phyloP scores from a whole-genome alignment of 1,140 invertebrate genomes.

The Vanessa atalanta region DNA sequence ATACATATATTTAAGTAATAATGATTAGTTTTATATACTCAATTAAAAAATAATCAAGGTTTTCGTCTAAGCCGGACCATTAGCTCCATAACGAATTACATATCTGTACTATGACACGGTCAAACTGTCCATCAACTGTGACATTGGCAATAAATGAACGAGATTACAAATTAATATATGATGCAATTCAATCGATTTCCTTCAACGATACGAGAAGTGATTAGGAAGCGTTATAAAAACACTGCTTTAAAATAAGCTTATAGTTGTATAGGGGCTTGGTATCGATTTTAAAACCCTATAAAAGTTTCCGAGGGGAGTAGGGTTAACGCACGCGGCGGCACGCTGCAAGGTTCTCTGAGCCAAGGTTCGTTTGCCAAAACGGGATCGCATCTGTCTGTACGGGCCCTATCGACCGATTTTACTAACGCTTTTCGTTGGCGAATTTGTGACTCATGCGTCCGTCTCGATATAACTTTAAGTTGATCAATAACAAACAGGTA shows the following conservation, averaged over 20 bases:
- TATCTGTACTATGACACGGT: background rate
- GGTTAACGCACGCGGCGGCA: constrained; percentile 69
- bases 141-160: constrained; percentile 35
- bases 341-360: constrained; percentile 56
- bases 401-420: constrained; percentile 18
- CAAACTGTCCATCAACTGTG: constrained; percentile 25
- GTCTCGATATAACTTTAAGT: background rate
- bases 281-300: constrained; percentile 78
- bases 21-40: too few species aligned
- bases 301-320: constrained; percentile 61
- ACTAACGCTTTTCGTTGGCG: constrained; percentile 12
- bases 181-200: constrained; percentile 36
- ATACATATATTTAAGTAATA: background rate
- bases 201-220: constrained; percentile 7
- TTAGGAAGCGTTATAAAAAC: constrained; percentile 43
- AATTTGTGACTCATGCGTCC: constrained; percentile 2
- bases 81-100: background rate
- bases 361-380: constrained; percentile 66
- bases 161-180: constrained; percentile 37
- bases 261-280: constrained; percentile 47
- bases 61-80: background rate
- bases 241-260: constrained; percentile 22
- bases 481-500: background rate
- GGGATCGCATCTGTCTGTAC: constrained; percentile 49
- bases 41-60: background rate